These are phyloP conservation scores for Odontomachus brunneus DNA, from an alignment of 1,140 invertebrate species.

Conservation along the genomic window DNA sequence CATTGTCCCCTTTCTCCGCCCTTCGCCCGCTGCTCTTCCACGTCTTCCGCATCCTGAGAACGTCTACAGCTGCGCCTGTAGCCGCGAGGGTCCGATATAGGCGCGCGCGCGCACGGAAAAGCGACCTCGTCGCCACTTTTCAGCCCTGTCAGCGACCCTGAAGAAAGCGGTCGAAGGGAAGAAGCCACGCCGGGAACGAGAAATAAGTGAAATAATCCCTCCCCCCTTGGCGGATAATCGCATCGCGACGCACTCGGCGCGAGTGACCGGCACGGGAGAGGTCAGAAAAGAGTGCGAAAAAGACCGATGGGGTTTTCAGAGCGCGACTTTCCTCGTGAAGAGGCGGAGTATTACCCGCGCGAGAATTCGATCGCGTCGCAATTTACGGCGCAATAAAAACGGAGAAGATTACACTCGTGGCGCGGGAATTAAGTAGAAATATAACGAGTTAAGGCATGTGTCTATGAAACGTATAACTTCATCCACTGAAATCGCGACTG, in stretches of 20 bases:
- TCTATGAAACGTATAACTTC: slow-evolving; percentile 27
- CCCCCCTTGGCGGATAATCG: slow-evolving; percentile 50
- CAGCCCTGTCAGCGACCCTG: slow-evolving; percentile 55
- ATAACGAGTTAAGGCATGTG: not conserved
- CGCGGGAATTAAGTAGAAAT: not conserved
- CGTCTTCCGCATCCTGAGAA: slow-evolving; percentile 76
- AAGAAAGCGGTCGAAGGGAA: not conserved
- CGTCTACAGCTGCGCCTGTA: slow-evolving; percentile 78
- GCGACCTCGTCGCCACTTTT: slow-evolving; percentile 62
- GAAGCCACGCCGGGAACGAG: slow-evolving; percentile 12
- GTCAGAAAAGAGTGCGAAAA: slow-evolving; percentile 9
- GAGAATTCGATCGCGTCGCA: not conserved
- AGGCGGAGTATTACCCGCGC: not conserved
- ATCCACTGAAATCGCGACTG: slow-evolving; percentile 42
- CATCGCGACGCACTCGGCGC: slow-evolving; percentile 37
- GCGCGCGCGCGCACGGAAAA: slow-evolving; percentile 21
- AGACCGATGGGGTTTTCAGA: slow-evolving; percentile 19
- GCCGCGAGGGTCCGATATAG: slow-evolving; percentile 33
- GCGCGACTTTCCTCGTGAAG: slow-evolving; percentile 28
- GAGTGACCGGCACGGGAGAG: not conserved
- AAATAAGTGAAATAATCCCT: slow-evolving; percentile 65
- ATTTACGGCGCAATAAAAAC: not conserved
- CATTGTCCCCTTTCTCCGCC: slow-evolving; percentile 74
- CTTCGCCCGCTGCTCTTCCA: slow-evolving; percentile 69
- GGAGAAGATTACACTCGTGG: not conserved